phyloP scores from a whole-genome alignment of 2,113 vertebrate species.

The Mus pahari region DNA sequence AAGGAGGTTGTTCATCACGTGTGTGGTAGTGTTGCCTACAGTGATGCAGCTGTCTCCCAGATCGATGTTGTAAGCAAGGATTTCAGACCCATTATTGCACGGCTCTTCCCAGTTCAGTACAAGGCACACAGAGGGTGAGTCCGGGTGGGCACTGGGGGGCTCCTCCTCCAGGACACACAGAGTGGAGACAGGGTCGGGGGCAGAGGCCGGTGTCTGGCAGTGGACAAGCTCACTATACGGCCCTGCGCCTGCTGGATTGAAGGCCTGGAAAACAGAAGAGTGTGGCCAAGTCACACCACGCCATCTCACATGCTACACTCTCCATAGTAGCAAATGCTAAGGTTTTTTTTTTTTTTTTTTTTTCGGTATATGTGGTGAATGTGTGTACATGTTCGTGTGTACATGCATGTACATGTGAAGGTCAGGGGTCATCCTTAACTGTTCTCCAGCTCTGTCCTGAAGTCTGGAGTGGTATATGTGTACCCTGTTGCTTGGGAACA shows the following conservation, averaged over 20 bases:
- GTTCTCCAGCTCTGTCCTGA: neutral
- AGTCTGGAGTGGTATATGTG: neutral
- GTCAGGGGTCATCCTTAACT: neutral
- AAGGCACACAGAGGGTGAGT: slow-evolving; percentile 93
- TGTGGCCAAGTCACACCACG: neutral
- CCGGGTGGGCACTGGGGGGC: slow-evolving; percentile 81
- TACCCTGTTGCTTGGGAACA: neutral
- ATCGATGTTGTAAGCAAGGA: slow-evolving; percentile 93
- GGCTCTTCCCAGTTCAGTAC: slow-evolving; percentile 96
- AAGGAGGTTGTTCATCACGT: slow-evolving; percentile 90
- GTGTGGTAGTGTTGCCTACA: slow-evolving; percentile 89
- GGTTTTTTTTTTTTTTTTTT: neutral
- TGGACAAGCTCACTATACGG: slow-evolving; percentile 93
- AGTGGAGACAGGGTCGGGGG: slow-evolving; percentile 89
- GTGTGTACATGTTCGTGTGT: neutral
- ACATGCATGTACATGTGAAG: too few relatives aligned
- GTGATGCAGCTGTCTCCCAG: slow-evolving; percentile 90
- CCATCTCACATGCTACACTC: neutral
- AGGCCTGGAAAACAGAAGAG: slow-evolving; percentile 87
- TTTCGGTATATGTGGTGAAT: neutral
- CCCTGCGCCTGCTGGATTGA: slow-evolving; percentile 95
- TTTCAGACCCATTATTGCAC: slow-evolving; percentile 94
- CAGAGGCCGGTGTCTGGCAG: slow-evolving; percentile 92
- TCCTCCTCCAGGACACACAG: slow-evolving; percentile 90
- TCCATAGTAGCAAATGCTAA: neutral